Base-by-base conservation (phyloP, 1,140 invertebrate species). In the Apis laboriosa region DNA sequence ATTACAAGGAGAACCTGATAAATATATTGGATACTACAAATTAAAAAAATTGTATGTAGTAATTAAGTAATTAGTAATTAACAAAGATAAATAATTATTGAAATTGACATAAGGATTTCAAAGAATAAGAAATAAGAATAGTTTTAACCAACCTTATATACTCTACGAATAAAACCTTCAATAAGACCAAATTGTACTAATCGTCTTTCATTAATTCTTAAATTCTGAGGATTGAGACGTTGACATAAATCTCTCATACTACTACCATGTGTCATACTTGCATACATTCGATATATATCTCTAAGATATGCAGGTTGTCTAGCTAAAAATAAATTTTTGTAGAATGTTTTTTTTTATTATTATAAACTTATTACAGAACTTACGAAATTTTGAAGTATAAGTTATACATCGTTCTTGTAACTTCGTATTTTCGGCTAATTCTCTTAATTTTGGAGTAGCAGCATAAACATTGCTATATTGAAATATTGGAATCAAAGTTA, bases 381-480 rank as follows among this genome's bases (percentile, higher is more conserved):
- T 86, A 96, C 96, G 94, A 91, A 94, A 94, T 91, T 94, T 96
- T 4, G 97, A 96, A 53, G 97, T 96, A 93, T 96, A 97, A 49
- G 95, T 93, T 9, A 97, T 94, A 90, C 97, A 98, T 60, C 97
- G 96, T 72, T 96, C 95, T 91, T 97, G 97, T 68, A 99, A 93
- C 5, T 95, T 93, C 34, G 90, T 89, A 91, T 98, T 96, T 78
- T 96, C 95, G 43, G 96, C 96, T 9, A 98, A 93, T 67, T 96
- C 94, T 86, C 96, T 96, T 2, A 99, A 95, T 89, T 96, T 96
- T n/a, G 97, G 96, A 8, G 98, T 99, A 17, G 96, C 96, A 72
- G 97, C 96, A 93, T 99, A 99, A 84, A 98, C 97, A 93, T 99
- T 99, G 84, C 97, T 97, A 93, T 99, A 99, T 92, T 98, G 98